Percentiles rank a stretch among this genome's conserved stretches.
Evolutionary conservation across 53 echinoderm and acorn worm genomes (phyloP).

Genomic region (Arbacia lixula): DNA sequence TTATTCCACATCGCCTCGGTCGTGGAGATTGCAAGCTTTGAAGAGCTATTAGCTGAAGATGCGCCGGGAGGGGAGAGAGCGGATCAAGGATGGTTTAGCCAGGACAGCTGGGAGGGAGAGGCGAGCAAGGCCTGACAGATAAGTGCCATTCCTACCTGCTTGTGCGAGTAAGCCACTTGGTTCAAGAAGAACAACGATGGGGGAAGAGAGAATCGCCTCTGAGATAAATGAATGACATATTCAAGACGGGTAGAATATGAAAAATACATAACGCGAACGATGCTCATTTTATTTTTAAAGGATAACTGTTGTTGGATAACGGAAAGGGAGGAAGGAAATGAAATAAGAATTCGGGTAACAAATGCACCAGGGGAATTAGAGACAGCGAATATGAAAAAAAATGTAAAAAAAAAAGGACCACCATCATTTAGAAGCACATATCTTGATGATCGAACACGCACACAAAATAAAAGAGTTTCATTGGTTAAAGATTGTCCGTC

Average conservation of each 20-base stretch:
- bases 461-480: no score
- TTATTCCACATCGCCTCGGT: slow-evolving; percentile 37
- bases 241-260: not conserved
- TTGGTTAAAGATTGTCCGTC: no score
- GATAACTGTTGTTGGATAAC: no score
- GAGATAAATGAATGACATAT: slow-evolving; percentile 49
- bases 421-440: no score
- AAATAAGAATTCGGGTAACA: no score
- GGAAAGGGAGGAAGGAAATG: no score
- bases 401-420: no score
- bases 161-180: slow-evolving; percentile 52
- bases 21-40: slow-evolving; percentile 44
- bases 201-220: not conserved
- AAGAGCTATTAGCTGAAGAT: slow-evolving; percentile 48
- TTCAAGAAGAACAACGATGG: slow-evolving; percentile 34
- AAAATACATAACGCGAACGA: not conserved
- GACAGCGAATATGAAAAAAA: no score
- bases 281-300: no score
- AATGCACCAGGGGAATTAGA: no score
- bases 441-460: no score
- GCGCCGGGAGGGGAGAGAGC: slow-evolving; percentile 34
- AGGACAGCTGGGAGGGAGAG: slow-evolving; percentile 44
- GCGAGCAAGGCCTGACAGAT: slow-evolving; percentile 10
- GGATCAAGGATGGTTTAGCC: slow-evolving; percentile 54
- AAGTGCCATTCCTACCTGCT: slow-evolving; percentile 43